These are phyloP conservation scores for Parauchenoglanis ngamensis DNA, from an alignment of 2,797 vertebrate genomes.

Conservation along the genomic window DNA sequence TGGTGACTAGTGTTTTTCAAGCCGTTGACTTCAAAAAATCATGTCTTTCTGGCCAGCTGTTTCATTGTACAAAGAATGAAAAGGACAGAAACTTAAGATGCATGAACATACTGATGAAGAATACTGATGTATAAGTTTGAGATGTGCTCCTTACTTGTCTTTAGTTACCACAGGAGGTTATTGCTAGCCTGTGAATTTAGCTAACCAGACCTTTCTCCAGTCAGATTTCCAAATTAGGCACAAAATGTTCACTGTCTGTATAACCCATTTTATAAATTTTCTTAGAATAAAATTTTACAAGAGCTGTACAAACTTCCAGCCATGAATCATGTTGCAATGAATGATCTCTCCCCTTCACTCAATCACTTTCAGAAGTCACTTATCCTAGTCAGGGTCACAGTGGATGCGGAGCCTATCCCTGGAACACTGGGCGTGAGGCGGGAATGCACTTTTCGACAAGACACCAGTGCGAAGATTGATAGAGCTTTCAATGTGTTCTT, in stretches of 20 bases:
- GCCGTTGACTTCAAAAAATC: no score
- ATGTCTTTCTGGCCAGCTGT: neutral
- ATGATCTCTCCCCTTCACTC: neutral
- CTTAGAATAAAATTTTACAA: neutral
- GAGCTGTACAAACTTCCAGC: neutral
- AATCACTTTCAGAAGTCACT: neutral
- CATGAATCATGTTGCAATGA: neutral
- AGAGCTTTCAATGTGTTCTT: neutral
- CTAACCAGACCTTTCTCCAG: neutral
- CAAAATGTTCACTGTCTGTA: neutral
- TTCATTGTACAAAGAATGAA: no score
- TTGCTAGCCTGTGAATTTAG: neutral
- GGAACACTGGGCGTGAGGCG: neutral
- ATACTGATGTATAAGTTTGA: neutral
- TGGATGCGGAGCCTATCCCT: neutral
- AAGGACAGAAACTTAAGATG: neutral
- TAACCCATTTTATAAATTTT: neutral
- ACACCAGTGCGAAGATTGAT: neutral
- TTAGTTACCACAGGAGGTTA: neutral
- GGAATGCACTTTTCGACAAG: neutral
- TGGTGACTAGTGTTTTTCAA: neutral
- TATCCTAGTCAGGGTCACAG: neutral
- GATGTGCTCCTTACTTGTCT: neutral
- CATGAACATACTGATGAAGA: neutral
- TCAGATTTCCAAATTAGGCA: neutral